Conservation (phyloP, 2,113 vertebrate genomes). For the Rhombomys opimus region DNA sequence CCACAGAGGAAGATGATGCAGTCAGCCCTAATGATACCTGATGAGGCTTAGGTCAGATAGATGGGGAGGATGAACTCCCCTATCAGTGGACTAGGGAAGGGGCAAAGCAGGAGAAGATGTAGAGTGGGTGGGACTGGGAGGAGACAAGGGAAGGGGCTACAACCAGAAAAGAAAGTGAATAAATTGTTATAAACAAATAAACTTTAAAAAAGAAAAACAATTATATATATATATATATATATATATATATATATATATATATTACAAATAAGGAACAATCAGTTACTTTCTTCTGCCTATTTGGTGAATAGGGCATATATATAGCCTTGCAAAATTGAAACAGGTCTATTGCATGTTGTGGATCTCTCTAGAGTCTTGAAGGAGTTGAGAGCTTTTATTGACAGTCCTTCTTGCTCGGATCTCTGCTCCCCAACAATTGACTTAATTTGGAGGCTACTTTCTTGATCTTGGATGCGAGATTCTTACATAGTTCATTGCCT, state of each 20-base stretch:
- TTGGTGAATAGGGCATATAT: constrained; percentile 1
- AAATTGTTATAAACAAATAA: too few relatives aligned
- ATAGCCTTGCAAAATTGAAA: constrained; percentile 39
- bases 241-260: neutral
- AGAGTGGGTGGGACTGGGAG: too few relatives aligned
- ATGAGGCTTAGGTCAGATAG: too few relatives aligned
- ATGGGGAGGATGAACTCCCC: too few relatives aligned
- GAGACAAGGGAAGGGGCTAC: too few relatives aligned
- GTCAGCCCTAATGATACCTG: too few relatives aligned
- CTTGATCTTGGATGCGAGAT: neutral
- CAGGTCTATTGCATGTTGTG: neutral
- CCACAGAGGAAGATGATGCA: too few relatives aligned
- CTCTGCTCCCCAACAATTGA: neutral
- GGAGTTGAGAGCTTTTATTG: neutral
- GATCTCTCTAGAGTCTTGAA: constrained; percentile 5
- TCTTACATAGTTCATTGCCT: neutral
- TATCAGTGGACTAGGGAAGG: too few relatives aligned
- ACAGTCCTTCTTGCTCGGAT: neutral
- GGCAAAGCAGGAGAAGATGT: too few relatives aligned
- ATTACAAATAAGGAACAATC: neutral
- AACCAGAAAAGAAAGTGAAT: too few relatives aligned
- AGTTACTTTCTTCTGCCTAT: neutral
- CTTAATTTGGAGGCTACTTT: constrained; percentile 14
- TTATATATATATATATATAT: constrained; percentile 4
- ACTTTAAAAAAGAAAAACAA: too few relatives aligned